phyloP scores from a whole-genome alignment of 1,140 invertebrate genomes.

The Odontomachus brunneus region DNA sequence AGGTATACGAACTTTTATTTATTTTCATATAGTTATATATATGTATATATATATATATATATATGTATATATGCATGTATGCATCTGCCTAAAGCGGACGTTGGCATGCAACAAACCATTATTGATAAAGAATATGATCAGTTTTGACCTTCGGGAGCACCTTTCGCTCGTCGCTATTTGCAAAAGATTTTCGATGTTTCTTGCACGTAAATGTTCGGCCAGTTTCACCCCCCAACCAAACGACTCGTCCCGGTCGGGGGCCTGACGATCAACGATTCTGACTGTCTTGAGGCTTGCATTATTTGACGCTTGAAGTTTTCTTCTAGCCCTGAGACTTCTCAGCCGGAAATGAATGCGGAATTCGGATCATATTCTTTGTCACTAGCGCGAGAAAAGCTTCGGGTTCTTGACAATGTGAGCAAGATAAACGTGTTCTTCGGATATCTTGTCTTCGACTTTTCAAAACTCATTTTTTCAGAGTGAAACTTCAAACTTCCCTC shows the following conservation, averaged over 20 bases:
- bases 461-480: conserved; percentile 84
- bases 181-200: conserved; percentile 77
- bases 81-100: conserved; percentile 50
- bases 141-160: conserved; percentile 77
- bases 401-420: conserved; percentile 82
- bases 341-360: conserved; percentile 81
- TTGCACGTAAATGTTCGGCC: conserved; percentile 77
- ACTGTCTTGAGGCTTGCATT: conserved; percentile 79
- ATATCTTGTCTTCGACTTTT: conserved; percentile 84
- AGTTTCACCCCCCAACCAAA: conserved; percentile 78
- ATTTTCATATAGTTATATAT: conserved; percentile 49
- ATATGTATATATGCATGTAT: neutral
- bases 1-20: conserved; percentile 42
- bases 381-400: conserved; percentile 84
- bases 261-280: conserved; percentile 78
- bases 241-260: conserved; percentile 76
- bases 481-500: conserved; percentile 86
- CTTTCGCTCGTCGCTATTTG: conserved; percentile 78
- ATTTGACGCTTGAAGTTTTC: conserved; percentile 77
- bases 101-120: conserved; percentile 70
- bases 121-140: conserved; percentile 86
- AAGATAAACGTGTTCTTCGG: conserved; percentile 82
- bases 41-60: conserved; percentile 1
- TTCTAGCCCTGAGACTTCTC: conserved; percentile 85
- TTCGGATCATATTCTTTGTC: conserved; percentile 86